These are phyloP conservation scores for Panthera leo DNA, from an alignment of 2,113 vertebrate species.

Conservation along the genomic window DNA sequence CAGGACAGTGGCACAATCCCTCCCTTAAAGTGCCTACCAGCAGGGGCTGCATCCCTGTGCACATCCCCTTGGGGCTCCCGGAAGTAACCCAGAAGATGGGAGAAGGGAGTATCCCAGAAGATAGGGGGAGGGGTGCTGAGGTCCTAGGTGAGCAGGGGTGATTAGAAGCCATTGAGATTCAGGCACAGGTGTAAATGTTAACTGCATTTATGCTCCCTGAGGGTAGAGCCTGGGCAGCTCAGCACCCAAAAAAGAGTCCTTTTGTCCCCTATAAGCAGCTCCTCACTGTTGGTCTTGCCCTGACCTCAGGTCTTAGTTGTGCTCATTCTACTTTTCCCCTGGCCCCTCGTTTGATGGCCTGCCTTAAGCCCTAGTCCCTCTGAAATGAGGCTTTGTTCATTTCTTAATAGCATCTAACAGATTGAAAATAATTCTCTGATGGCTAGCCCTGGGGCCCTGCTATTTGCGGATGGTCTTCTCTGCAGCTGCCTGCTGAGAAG, in stretches of 20 bases:
- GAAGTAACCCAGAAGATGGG: neutral
- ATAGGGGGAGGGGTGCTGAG: too few species aligned
- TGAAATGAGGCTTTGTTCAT: neutral
- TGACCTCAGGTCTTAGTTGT: too few species aligned
- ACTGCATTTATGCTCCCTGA: too few species aligned
- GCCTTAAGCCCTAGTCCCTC: neutral
- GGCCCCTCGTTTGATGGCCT: neutral
- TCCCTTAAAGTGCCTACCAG: neutral
- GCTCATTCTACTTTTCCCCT: neutral
- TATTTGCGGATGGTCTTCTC: neutral
- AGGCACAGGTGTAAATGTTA: neutral
- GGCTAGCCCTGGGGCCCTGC: neutral
- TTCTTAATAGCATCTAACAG: neutral
- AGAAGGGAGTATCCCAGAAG: neutral
- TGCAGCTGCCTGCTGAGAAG: neutral
- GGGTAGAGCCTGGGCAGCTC: neutral
- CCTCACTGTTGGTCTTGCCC: neutral
- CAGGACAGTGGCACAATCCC: rapidly evolving
- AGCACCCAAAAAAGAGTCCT: neutral
- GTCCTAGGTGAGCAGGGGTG: too few species aligned
- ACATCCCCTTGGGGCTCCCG: neutral
- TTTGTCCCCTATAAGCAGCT: neutral
- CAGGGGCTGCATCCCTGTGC: neutral
- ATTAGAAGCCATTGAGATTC: neutral
- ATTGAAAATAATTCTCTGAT: neutral